Evolutionary conservation across 2,797 vertebrate species (phyloP).

Genomic region (Toxotes lorentzi): DNA sequence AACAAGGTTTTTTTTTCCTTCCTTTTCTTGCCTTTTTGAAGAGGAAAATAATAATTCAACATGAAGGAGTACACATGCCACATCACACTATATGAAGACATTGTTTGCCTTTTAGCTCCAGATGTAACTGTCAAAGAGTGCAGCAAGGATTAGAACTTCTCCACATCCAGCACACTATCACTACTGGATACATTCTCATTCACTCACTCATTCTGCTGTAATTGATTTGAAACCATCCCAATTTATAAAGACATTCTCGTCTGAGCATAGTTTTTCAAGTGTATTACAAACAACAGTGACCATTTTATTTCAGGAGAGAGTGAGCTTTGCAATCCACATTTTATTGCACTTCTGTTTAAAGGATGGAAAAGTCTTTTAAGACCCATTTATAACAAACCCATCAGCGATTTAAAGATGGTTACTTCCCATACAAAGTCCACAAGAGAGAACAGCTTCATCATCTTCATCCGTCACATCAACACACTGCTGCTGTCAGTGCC

Average conservation of each 20-base stretch:
- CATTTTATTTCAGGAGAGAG: not conserved
- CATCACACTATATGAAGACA: not conserved
- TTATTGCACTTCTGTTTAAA: not conserved
- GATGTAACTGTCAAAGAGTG: not conserved
- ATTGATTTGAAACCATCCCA: no score
- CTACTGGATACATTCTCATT: no score
- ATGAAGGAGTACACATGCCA: fast-evolving
- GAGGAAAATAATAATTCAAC: slow-evolving; percentile 4
- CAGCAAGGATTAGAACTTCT: not conserved
- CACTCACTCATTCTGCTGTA: no score
- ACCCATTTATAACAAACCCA: not conserved
- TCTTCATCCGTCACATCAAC: slow-evolving; percentile 26
- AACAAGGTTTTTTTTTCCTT: not conserved
- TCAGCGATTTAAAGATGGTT: not conserved
- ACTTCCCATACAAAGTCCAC: slow-evolving; percentile 8
- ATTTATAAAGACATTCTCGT: no score
- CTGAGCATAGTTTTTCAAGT: no score
- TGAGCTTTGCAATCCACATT: not conserved
- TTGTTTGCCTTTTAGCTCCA: not conserved
- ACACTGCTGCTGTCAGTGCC: not conserved
- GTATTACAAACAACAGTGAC: not conserved
- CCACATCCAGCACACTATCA: no score
- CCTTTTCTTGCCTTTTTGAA: not conserved
- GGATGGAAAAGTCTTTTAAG: no score
- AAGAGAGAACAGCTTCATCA: slow-evolving; percentile 36